Evolutionary conservation across 2,113 vertebrate genomes (phyloP).

Genomic region (Sebastes schlegelii): DNA sequence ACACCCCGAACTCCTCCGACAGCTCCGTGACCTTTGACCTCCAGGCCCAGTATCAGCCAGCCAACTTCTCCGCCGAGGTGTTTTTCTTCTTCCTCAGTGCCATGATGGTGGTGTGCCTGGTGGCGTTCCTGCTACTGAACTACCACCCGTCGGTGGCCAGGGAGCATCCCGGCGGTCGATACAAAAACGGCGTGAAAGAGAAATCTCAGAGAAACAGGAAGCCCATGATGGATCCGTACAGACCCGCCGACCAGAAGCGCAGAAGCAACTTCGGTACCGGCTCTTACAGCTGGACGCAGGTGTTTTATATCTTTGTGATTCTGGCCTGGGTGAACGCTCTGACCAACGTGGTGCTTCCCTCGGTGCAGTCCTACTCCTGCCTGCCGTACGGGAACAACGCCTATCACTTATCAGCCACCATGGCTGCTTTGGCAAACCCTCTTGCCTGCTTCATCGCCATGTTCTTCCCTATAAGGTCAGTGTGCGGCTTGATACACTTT

Average conservation of each 20-base stretch:
- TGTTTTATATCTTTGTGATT: slow-evolving; percentile 82
- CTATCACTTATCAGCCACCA: slow-evolving; percentile 84
- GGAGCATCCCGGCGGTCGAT: slow-evolving; percentile 39
- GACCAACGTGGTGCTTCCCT: slow-evolving; percentile 85
- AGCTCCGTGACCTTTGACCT: slow-evolving; percentile 35
- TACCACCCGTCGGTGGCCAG: slow-evolving; percentile 73
- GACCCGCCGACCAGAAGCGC: not conserved
- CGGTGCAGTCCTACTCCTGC: slow-evolving; percentile 89
- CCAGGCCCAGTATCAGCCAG: slow-evolving; percentile 76
- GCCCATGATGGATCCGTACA: slow-evolving; percentile 67
- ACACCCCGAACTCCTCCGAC: slow-evolving; percentile 28
- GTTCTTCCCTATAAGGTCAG: slow-evolving; percentile 84
- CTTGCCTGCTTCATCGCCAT: slow-evolving; percentile 86
- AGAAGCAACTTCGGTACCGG: slow-evolving; percentile 70
- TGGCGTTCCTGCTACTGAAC: slow-evolving; percentile 85
- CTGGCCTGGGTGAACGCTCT: slow-evolving; percentile 85
- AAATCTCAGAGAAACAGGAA: slow-evolving; percentile 22
- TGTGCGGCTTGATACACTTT: not conserved
- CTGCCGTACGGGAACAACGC: slow-evolving; percentile 85
- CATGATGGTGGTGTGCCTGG: slow-evolving; percentile 85
- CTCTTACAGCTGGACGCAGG: slow-evolving; percentile 74
- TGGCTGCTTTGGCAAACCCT: slow-evolving; percentile 86
- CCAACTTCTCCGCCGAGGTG: slow-evolving; percentile 81
- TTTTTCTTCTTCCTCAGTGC: slow-evolving; percentile 87
- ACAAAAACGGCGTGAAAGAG: slow-evolving; percentile 43